These are phyloP conservation scores for Hemitrygon akajei DNA, from an alignment of 2,797 vertebrate species.

Conservation along the genomic window DNA sequence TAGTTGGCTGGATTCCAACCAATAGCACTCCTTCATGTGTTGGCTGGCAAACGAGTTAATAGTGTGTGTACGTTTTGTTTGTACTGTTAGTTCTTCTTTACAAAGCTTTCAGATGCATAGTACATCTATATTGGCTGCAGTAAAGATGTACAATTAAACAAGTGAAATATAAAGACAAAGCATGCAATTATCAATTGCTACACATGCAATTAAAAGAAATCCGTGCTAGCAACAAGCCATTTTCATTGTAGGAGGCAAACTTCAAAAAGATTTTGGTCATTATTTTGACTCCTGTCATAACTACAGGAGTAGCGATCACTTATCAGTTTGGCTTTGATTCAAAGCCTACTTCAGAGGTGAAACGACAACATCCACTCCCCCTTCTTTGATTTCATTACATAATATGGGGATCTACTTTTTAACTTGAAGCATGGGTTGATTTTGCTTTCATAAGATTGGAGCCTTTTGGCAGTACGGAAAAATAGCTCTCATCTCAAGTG, in stretches of 20 bases:
- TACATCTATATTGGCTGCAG: neutral
- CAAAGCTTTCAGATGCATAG: neutral
- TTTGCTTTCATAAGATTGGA: neutral
- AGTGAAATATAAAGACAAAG: neutral
- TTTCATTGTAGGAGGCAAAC: neutral
- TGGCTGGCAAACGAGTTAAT: neutral
- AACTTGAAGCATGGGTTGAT: slow-evolving; percentile 6
- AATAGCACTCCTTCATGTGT: neutral
- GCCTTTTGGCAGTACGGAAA: neutral
- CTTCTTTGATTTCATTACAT: neutral
- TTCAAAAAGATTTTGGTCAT: neutral
- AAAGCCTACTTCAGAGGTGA: neutral
- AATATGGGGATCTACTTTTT: neutral
- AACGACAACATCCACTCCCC: neutral
- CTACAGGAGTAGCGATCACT: neutral
- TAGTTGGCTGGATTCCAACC: neutral
- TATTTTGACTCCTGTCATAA: neutral
- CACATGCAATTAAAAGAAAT: neutral
- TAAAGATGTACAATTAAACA: slow-evolving; percentile 1
- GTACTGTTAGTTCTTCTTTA: neutral
- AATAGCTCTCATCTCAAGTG: neutral
- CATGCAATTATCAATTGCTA: neutral
- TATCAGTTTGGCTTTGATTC: slow-evolving; percentile 9
- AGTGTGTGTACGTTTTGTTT: neutral
- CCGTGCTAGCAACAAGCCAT: neutral